Evolutionary conservation across 2,888 invertebrate species (phyloP).

Genomic region (Reticulitermes lucifugus): DNA sequence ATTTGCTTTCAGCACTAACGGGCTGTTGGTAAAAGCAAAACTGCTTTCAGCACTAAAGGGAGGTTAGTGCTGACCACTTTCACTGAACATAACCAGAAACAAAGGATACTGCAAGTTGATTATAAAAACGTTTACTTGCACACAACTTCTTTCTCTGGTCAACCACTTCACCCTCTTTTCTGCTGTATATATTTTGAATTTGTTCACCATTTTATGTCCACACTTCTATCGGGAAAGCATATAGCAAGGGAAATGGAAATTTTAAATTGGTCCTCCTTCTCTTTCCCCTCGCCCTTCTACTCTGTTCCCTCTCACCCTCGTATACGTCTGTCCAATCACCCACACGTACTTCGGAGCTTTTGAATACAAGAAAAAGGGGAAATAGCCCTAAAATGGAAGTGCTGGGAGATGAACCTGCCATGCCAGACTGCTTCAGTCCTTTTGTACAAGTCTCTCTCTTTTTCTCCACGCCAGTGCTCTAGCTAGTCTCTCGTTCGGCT

Average conservation of each 20-base stretch:
- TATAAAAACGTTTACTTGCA: background rate
- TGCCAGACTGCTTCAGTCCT: background rate
- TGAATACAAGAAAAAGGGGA: constrained; percentile 21
- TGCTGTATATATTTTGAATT: constrained; percentile 5
- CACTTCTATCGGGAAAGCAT: background rate
- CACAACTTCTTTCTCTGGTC: background rate
- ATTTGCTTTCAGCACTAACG: too few relatives aligned
- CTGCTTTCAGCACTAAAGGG: too few relatives aligned
- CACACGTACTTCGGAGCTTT: background rate
- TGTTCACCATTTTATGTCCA: constrained; percentile 11
- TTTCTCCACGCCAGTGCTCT: background rate
- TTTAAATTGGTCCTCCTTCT: constrained; percentile 1
- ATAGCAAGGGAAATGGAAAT: constrained; percentile 1
- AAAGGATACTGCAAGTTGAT: background rate
- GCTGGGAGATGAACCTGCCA: background rate
- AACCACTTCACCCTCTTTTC: background rate
- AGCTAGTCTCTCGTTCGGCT: background rate
- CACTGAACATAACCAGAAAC: background rate
- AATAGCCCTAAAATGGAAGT: constrained; percentile 24
- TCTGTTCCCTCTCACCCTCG: background rate
- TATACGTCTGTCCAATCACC: constrained; percentile 16
- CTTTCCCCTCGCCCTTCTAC: background rate
- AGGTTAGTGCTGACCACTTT: too few relatives aligned
- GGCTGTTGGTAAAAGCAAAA: too few relatives aligned
- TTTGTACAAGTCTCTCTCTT: background rate